Conservation (phyloP, 2,113 vertebrate species). For the Cryptomyrus ogoouensis region DNA sequence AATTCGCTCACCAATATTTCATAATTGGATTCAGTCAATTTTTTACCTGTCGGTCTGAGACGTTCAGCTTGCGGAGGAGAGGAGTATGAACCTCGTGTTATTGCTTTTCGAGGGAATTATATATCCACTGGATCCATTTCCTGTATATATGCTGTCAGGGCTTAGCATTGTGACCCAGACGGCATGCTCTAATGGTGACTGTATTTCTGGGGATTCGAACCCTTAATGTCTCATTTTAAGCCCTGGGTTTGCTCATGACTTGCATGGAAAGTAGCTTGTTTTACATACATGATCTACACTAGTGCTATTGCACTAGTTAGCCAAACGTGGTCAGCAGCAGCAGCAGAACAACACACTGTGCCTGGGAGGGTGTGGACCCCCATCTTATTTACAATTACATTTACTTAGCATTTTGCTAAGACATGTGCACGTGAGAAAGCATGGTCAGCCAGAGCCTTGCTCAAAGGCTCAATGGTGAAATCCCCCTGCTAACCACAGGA, state of each 20-base stretch:
- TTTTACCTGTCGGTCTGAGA: background rate
- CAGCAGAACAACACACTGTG: background rate
- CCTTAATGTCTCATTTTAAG: constrained; percentile 8
- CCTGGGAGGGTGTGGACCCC: background rate
- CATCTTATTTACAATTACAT: background rate
- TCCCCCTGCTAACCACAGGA: background rate
- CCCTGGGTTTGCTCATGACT: constrained; percentile 4
- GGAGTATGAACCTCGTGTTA: background rate
- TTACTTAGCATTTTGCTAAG: background rate
- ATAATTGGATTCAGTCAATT: background rate
- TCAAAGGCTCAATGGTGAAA: background rate
- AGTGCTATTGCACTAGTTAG: background rate
- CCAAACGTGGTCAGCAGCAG: background rate
- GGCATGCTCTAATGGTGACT: background rate
- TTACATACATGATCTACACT: background rate
- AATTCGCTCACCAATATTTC: background rate
- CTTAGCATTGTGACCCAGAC: background rate
- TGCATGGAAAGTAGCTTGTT: constrained; percentile 2
- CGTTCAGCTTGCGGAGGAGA: background rate
- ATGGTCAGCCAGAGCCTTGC: background rate
- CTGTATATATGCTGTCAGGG: background rate
- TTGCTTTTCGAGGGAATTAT: background rate
- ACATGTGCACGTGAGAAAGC: background rate
- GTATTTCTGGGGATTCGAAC: constrained; percentile 3
- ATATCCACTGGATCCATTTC: background rate